A percentile compares a stretch with the other conserved stretches of the same genome.
phyloP scores from a whole-genome alignment of 2,113 vertebrate genomes.

The Indicator maculatus region DNA sequence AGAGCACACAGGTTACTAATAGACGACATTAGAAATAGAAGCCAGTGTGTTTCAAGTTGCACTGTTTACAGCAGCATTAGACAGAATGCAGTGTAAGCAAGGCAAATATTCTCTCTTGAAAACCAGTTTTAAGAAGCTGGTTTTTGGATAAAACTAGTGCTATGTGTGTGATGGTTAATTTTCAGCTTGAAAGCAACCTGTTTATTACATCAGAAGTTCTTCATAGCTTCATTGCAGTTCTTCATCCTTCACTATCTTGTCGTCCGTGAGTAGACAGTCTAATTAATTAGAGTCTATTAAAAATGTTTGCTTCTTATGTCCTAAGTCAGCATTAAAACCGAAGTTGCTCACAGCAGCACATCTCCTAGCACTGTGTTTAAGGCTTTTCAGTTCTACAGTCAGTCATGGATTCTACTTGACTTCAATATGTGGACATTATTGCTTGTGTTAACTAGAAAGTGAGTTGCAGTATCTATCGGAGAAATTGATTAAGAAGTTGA shows the following conservation, averaged over 20 bases:
- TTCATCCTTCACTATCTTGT: not conserved
- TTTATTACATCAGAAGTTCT: not conserved
- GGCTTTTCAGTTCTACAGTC: not conserved
- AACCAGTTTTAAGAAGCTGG: not conserved
- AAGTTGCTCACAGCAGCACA: not conserved
- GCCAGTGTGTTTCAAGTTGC: not conserved
- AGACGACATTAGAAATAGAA: not conserved
- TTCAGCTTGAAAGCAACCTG: not conserved
- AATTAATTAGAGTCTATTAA: not conserved
- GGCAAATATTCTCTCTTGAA: not conserved
- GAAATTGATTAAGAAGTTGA: not conserved
- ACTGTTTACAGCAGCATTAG: not conserved
- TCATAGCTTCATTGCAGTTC: not conserved
- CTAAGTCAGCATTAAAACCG: not conserved
- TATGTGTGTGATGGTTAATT: not conserved
- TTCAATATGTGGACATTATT: not conserved
- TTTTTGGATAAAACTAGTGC: not conserved
- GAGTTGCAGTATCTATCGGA: not conserved
- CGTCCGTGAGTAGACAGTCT: not conserved
- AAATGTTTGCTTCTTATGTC: not conserved
- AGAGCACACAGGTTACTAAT: not conserved
- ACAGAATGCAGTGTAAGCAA: not conserved
- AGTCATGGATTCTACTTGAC: not conserved
- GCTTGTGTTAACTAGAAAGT: not conserved
- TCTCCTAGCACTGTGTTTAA: not conserved